These are phyloP conservation scores for Alca torda DNA, from an alignment of 2,797 vertebrate genomes.

Conservation along the genomic window DNA sequence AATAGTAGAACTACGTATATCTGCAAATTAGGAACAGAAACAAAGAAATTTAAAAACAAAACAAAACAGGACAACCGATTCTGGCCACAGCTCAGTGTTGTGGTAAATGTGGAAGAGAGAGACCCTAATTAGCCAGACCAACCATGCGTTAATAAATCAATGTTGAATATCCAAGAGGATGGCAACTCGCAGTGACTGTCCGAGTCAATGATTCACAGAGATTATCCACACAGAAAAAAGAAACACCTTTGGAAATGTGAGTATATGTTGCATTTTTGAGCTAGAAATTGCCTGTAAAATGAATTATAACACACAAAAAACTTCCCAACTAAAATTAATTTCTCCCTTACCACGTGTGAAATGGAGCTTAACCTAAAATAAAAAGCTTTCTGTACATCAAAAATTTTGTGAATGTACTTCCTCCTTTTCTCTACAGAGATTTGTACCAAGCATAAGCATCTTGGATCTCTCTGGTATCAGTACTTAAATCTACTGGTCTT, in stretches of 20 bases:
- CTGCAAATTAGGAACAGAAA: neutral
- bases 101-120: conserved; percentile 51
- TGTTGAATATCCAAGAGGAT: conserved; percentile 50
- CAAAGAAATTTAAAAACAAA: neutral
- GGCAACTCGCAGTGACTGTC: conserved; percentile 36
- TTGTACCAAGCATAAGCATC: neutral
- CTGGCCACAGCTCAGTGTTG: conserved; percentile 40
- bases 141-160: conserved; percentile 68
- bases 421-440: neutral
- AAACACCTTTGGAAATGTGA: neutral
- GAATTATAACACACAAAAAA: neutral
- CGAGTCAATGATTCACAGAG: conserved; percentile 28
- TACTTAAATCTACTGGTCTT: neutral
- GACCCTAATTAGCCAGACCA: conserved; percentile 60
- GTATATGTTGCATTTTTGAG: neutral
- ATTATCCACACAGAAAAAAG: conserved; percentile 18
- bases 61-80: conserved; percentile 42
- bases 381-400: neutral
- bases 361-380: neutral
- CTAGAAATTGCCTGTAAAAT: conserved; percentile 36
- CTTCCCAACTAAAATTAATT: conserved; percentile 17
- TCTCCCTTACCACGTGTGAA: neutral
- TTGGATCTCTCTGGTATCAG: neutral
- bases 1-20: neutral
- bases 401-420: neutral